Percentiles rank a stretch among this genome's conserved stretches.
phyloP scores from a whole-genome alignment of 2,113 vertebrate genomes.

The Tetrax tetrax region DNA sequence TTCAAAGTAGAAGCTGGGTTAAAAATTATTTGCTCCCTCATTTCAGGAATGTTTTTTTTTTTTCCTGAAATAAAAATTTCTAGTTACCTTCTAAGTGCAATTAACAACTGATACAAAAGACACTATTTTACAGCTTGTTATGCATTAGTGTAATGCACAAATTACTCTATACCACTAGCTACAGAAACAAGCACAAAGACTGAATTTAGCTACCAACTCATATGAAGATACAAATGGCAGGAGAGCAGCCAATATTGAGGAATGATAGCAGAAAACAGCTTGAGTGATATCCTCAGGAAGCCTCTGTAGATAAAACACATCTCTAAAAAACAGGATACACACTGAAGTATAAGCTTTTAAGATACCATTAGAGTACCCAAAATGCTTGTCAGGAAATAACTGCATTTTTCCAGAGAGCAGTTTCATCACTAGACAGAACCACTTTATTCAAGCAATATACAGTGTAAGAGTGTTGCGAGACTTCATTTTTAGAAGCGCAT shows the following conservation, averaged over 20 bases:
- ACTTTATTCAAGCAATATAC: background rate
- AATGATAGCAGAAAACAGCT: slow-evolving; percentile 25
- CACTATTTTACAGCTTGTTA: background rate
- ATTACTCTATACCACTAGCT: background rate
- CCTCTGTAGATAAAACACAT: slow-evolving; percentile 45
- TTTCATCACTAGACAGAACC: background rate
- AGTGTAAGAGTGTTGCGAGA: background rate
- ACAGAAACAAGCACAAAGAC: background rate
- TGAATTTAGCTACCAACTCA: background rate
- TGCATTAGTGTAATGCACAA: background rate
- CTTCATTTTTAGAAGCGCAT: background rate
- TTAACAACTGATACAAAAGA: background rate
- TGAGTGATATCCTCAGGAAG: slow-evolving; percentile 60
- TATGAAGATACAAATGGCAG: background rate
- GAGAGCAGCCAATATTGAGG: background rate
- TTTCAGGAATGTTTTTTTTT: background rate
- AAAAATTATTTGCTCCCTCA: background rate
- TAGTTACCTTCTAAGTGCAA: background rate
- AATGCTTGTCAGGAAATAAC: background rate
- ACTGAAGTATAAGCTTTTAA: background rate
- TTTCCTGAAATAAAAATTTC: background rate
- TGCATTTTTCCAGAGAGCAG: background rate
- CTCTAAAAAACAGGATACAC: slow-evolving; percentile 73
- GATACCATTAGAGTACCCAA: background rate
- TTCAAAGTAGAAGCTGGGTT: background rate